Conservation (phyloP, 1,140 invertebrate species). For the Sinella curviseta region DNA sequence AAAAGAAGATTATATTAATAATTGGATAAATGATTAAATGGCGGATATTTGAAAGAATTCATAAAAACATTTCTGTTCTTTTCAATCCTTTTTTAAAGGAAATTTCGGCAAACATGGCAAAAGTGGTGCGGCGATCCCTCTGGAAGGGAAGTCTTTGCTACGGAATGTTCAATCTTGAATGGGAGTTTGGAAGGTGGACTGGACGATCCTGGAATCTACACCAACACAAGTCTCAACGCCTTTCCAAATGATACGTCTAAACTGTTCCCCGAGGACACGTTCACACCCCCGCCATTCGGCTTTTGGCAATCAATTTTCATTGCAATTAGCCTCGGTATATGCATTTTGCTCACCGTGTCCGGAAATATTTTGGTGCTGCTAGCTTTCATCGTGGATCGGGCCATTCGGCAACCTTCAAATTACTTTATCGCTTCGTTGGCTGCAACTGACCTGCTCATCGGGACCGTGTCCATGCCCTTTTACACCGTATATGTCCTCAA, state of each 20-base stretch:
- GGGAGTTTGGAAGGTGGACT: not conserved
- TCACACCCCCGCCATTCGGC: slow-evolving; percentile 70
- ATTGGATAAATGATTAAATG: not conserved
- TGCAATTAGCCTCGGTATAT: slow-evolving; percentile 81
- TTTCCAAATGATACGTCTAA: not conserved
- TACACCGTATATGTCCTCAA: slow-evolving; percentile 70
- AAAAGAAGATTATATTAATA: too few relatives aligned
- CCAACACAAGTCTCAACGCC: not conserved
- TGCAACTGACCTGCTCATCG: slow-evolving; percentile 96
- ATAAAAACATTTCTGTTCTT: slow-evolving; percentile 3
- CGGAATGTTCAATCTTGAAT: slow-evolving; percentile 41
- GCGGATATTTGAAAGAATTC: too few relatives aligned
- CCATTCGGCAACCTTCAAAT: slow-evolving; percentile 91
- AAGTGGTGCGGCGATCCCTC: slow-evolving; percentile 8
- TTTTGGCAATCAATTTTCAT: slow-evolving; percentile 90
- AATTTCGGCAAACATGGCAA: slow-evolving; percentile 24
- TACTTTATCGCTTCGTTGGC: slow-evolving; percentile 99
- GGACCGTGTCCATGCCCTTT: slow-evolving; percentile 90
- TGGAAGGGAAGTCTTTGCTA: slow-evolving; percentile 1
- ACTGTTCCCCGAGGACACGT: slow-evolving; percentile 28
- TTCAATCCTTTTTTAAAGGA: slow-evolving; percentile 24
- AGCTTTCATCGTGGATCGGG: slow-evolving; percentile 94
- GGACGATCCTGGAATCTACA: slow-evolving; percentile 23
- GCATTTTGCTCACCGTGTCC: slow-evolving; percentile 87
- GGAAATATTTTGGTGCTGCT: slow-evolving; percentile 96